Conservation (phyloP, 2,888 invertebrate species). For the Drosophila fulvimacula region DNA sequence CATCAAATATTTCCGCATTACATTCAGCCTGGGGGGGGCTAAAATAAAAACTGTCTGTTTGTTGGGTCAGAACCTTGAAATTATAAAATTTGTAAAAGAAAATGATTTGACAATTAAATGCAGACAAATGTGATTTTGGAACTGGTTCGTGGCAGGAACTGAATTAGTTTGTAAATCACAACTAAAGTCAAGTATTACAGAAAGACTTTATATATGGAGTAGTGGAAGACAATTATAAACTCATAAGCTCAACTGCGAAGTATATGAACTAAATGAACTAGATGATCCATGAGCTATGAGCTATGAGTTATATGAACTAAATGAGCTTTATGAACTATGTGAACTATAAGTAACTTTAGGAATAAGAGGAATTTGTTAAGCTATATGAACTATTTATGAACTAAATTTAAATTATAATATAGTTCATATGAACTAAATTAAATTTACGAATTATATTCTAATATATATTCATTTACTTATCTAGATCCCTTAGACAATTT, state of each 20-base stretch:
- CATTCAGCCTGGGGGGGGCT: background rate
- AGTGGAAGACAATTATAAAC: too few species aligned
- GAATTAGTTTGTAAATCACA: background rate
- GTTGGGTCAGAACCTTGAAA: background rate
- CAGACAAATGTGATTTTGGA: background rate
- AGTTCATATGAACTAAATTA: too few species aligned
- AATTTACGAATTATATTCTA: too few species aligned
- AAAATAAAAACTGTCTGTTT: background rate
- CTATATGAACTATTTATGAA: background rate
- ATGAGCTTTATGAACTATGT: background rate
- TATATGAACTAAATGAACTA: background rate
- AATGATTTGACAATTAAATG: background rate
- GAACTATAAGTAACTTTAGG: too few species aligned
- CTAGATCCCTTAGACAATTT: too few species aligned
- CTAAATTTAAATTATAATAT: background rate
- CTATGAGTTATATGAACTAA: background rate
- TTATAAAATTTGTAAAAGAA: background rate
- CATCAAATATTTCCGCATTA: constrained; percentile 44
- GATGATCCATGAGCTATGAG: background rate
- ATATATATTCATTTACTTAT: too few species aligned
- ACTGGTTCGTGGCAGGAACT: background rate
- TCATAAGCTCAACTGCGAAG: background rate
- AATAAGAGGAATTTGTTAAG: background rate
- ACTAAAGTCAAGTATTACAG: background rate
- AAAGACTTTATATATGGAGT: too few species aligned